These are phyloP conservation scores for Muscicapa striata DNA, from an alignment of 2,797 vertebrate species.

Conservation along the genomic window DNA sequence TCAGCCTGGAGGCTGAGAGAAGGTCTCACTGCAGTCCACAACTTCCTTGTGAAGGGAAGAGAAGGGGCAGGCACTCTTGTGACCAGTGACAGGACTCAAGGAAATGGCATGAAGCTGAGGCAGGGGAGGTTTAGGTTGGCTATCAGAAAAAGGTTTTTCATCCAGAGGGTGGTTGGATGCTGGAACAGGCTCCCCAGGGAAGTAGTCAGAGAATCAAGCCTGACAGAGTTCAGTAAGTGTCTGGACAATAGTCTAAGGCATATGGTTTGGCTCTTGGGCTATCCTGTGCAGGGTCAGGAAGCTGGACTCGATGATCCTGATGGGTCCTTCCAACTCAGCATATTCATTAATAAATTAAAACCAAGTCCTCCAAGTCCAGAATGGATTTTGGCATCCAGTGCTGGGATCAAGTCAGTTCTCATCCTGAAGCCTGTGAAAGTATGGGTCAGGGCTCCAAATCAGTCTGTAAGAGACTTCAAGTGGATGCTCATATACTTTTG, in stretches of 20 bases:
- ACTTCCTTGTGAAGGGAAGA: background rate
- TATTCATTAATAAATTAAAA: background rate
- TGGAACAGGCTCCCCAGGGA: background rate
- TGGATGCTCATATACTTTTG: background rate
- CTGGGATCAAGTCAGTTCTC: background rate
- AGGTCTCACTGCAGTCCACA: background rate
- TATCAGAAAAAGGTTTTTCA: background rate
- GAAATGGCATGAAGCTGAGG: background rate
- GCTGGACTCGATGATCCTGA: background rate
- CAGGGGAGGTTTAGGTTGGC: background rate
- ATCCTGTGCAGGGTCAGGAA: background rate
- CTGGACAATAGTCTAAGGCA: background rate
- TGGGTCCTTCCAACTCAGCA: background rate
- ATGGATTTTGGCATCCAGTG: background rate
- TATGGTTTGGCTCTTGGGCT: background rate
- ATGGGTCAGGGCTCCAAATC: background rate
- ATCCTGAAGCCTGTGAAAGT: background rate
- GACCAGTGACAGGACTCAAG: background rate
- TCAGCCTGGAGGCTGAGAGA: background rate
- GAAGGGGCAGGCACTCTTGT: background rate
- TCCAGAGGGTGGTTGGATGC: background rate
- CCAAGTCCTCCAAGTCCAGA: accelerated
- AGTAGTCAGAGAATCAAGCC: background rate
- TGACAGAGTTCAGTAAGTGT: background rate
- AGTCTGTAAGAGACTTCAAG: background rate